phyloP scores from a whole-genome alignment of 92 coral and sea anemone genomes.

The Paramuricea clavata region DNA sequence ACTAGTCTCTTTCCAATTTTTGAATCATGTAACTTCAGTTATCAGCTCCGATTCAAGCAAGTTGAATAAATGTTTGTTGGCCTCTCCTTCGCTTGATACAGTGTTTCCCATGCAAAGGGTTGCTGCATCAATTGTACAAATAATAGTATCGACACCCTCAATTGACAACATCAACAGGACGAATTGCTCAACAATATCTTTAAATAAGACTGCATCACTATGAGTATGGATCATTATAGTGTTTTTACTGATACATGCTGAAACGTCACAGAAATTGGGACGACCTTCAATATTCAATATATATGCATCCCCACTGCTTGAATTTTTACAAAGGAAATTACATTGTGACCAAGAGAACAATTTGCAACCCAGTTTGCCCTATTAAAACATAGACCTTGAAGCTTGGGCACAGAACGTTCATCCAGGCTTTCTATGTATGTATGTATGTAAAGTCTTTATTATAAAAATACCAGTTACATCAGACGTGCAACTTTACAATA shows the following conservation, averaged over 20 bases:
- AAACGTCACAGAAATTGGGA: not conserved
- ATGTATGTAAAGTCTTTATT: not conserved
- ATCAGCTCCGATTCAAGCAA: constrained; percentile 7
- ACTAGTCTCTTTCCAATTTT: not conserved
- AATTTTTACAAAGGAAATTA: too few species aligned
- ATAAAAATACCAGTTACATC: too few species aligned
- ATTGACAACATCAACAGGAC: not conserved
- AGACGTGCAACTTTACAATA: not conserved
- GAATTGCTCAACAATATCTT: constrained; percentile 3
- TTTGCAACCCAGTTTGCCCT: not conserved
- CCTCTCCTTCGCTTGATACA: not conserved
- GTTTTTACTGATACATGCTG: not conserved
- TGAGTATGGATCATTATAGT: too few species aligned
- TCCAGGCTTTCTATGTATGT: not conserved
- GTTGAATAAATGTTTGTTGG: not conserved
- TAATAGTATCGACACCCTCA: not conserved
- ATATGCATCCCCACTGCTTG: not conserved
- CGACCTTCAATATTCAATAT: not conserved
- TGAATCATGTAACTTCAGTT: not conserved
- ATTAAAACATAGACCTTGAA: not conserved
- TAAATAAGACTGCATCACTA: too few species aligned
- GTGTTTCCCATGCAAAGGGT: not conserved
- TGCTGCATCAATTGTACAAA: not conserved
- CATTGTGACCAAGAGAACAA: not conserved
- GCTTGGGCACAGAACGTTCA: not conserved